A percentile compares a stretch with the other conserved stretches of the same genome.
Evolutionary conservation across 2,888 invertebrate genomes (phyloP).

Genomic region (Volucella zonaria): DNA sequence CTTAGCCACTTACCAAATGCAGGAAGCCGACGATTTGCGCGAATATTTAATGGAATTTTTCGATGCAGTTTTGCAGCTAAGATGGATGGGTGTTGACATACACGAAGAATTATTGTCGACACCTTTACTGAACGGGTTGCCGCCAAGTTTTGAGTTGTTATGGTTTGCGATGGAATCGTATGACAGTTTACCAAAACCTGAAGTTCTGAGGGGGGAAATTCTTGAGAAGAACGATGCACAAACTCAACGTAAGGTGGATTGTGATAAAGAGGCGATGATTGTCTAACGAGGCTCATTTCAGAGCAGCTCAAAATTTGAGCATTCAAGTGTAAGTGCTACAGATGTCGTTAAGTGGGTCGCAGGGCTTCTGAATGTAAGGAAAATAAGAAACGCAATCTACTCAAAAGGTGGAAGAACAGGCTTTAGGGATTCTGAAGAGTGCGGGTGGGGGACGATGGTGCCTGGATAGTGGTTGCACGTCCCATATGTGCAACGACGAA

Average conservation of each 20-base stretch:
- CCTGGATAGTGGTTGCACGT: too few relatives aligned
- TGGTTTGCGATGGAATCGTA: constrained; percentile 38
- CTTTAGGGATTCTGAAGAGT: too few relatives aligned
- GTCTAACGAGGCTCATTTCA: too few relatives aligned
- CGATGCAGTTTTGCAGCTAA: constrained; percentile 25
- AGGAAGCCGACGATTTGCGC: neutral
- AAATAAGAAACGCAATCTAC: neutral
- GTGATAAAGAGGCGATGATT: neutral
- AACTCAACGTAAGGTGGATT: constrained; percentile 3
- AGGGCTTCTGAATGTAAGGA: neutral
- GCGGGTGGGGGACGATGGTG: too few relatives aligned
- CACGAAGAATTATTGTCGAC: constrained; percentile 35
- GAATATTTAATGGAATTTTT: neutral
- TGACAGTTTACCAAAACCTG: constrained; percentile 21
- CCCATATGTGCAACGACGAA: too few relatives aligned
- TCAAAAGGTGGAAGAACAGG: too few relatives aligned
- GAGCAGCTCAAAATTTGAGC: too few relatives aligned
- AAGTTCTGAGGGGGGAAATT: constrained; percentile 5
- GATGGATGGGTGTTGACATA: constrained; percentile 32
- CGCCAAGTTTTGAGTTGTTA: constrained; percentile 41
- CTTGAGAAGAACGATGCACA: neutral
- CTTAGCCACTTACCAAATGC: too few relatives aligned
- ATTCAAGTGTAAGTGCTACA: constrained; percentile 32
- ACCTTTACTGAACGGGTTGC: constrained; percentile 42
- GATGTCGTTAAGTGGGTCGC: too few relatives aligned